Conservation (phyloP, 1,140 invertebrate genomes). For the Drosophila kurseongensis region DNA sequence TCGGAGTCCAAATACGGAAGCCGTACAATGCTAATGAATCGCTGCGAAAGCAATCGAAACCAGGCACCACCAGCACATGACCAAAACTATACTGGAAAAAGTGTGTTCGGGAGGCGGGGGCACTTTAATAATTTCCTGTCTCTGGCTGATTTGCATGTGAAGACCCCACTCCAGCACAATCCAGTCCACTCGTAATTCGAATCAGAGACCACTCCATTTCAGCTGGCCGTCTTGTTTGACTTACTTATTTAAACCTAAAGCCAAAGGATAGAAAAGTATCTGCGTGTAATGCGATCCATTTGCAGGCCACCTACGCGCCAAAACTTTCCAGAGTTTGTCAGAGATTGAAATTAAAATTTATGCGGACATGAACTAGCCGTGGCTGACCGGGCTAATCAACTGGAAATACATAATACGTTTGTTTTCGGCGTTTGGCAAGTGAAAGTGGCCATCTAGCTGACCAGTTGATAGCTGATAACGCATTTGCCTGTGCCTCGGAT, state of each 20-base stretch:
- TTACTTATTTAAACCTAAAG: constrained; percentile 51
- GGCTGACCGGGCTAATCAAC: constrained; percentile 24
- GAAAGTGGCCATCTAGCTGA: constrained; percentile 19
- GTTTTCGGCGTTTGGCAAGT: constrained; percentile 36
- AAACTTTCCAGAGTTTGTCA: constrained; percentile 19
- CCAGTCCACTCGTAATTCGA: background rate
- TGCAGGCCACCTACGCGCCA: constrained; percentile 39
- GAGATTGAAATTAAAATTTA: constrained; percentile 27
- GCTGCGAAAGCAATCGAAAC: constrained; percentile 42
- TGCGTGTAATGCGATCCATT: constrained; percentile 46
- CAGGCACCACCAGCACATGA: constrained; percentile 42
- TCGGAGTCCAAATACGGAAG: constrained; percentile 72
- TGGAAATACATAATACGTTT: constrained; percentile 35
- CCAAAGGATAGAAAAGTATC: constrained; percentile 33
- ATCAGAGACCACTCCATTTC: background rate
- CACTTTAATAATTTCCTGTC: constrained; percentile 75
- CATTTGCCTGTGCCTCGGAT: background rate
- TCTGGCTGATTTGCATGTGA: constrained; percentile 70
- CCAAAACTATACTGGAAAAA: constrained; percentile 42
- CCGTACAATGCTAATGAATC: constrained; percentile 81
- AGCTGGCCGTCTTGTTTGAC: constrained; percentile 10
- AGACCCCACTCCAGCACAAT: constrained; percentile 8
- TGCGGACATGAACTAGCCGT: constrained; percentile 29
- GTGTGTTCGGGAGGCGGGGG: background rate
- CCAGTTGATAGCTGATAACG: constrained; percentile 12